A percentile compares a stretch with the other conserved stretches of the same genome.
Evolutionary conservation across 2,113 vertebrate genomes (phyloP).

Genomic region (Diphyllodes magnificus): DNA sequence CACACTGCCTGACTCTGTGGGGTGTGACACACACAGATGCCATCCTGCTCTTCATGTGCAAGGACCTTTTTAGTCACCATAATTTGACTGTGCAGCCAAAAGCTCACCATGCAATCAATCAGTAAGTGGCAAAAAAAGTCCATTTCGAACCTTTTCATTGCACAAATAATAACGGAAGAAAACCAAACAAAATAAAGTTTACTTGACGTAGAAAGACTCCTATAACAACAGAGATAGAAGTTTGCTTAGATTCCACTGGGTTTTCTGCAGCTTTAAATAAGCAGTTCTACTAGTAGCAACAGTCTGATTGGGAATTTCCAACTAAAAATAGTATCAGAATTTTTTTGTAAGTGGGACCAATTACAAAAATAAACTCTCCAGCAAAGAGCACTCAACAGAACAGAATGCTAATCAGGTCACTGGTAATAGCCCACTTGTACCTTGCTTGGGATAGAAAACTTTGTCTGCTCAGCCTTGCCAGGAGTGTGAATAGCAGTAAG

Average conservation of each 20-base stretch:
- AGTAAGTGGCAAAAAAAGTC: background rate
- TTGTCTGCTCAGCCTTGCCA: conserved; percentile 85
- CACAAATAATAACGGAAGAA: background rate
- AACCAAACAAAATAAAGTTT: background rate
- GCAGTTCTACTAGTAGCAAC: background rate
- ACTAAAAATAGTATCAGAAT: background rate
- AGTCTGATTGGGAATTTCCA: conserved; percentile 1
- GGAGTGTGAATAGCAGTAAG: conserved; percentile 87
- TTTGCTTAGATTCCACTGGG: background rate
- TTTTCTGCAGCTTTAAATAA: conserved; percentile 9
- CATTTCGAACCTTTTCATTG: background rate
- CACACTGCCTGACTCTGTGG: accelerated
- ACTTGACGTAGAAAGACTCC: background rate
- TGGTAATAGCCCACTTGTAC: conserved; percentile 62
- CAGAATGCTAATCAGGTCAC: conserved; percentile 13
- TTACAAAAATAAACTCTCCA: conserved; percentile 10
- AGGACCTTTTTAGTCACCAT: background rate
- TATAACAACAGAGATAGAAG: background rate
- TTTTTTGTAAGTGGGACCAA: background rate
- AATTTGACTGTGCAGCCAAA: background rate
- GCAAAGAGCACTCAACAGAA: background rate
- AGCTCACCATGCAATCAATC: background rate
- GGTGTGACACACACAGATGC: background rate
- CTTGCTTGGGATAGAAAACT: conserved; percentile 84
- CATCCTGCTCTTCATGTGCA: background rate